Conservation (phyloP, 2,888 invertebrate genomes). For the Odontocolon sp. region DNA sequence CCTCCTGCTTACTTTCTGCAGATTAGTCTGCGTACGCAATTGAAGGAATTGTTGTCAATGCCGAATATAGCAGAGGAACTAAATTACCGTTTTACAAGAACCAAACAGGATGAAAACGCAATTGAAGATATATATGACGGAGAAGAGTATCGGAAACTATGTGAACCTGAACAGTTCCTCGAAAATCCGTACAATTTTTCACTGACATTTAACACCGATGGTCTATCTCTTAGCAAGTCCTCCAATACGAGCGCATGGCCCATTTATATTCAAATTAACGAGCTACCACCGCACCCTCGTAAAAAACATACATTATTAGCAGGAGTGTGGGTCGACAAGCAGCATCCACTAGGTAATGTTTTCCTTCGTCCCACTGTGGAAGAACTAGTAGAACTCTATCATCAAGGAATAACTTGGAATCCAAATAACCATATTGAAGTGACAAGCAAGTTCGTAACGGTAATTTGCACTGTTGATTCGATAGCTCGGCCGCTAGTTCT, state of each 20-base stretch:
- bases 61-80: constrained; percentile 3
- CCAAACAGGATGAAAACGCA: constrained; percentile 1
- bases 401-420: constrained; percentile 34
- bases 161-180: constrained; percentile 32
- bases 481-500: constrained; percentile 33
- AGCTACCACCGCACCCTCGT: constrained; percentile 54
- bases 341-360: constrained; percentile 33
- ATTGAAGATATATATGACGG: constrained; percentile 56
- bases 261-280: constrained; percentile 55
- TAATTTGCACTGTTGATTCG: constrained; percentile 38
- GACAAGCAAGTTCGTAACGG: constrained; percentile 24
- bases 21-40: neutral
- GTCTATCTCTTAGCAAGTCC: constrained; percentile 31
- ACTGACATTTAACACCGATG: constrained; percentile 49
- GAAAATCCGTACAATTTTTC: constrained; percentile 37
- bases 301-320: constrained; percentile 48
- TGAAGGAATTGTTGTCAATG: neutral
- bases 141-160: constrained; percentile 30
- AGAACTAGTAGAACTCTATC: neutral
- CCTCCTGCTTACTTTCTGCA: neutral
- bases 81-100: neutral
- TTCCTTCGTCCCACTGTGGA: constrained; percentile 11
- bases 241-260: constrained; percentile 48
- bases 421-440: neutral
- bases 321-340: constrained; percentile 36